Evolutionary conservation across 53 echinoderm and acorn worm species (phyloP).

Genomic region (Luidia sarsii): DNA sequence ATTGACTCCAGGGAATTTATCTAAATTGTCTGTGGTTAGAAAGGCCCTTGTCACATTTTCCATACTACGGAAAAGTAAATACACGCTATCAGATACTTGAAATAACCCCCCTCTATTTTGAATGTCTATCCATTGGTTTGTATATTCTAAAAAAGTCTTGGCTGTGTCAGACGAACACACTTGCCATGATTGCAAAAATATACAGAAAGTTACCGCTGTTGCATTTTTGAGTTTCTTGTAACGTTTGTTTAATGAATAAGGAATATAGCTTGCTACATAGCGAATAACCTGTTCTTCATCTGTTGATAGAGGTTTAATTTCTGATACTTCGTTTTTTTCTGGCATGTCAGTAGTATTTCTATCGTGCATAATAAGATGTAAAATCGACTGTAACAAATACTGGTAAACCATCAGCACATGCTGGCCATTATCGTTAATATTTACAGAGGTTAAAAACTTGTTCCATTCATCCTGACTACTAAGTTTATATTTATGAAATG

Average conservation of each 20-base stretch:
- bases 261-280: slow-evolving; percentile 28
- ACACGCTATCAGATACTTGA: slow-evolving; percentile 18
- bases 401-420: neutral
- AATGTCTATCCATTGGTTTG: slow-evolving; percentile 16
- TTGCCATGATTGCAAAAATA: slow-evolving; percentile 25
- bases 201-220: too few species aligned
- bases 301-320: neutral
- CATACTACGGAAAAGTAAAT: slow-evolving; percentile 7
- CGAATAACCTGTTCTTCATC: slow-evolving; percentile 19
- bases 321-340: neutral
- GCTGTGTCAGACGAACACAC: neutral
- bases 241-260: too few species aligned
- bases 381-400: slow-evolving; percentile 17
- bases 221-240: too few species aligned
- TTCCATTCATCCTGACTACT: neutral
- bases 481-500: too few species aligned
- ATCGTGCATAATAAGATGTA: neutral
- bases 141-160: slow-evolving; percentile 19
- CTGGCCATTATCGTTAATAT: neutral
- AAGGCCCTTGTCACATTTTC: neutral
- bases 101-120: slow-evolving; percentile 35
- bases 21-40: slow-evolving; percentile 1
- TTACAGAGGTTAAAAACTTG: neutral
- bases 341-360: slow-evolving; percentile 8
- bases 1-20: neutral